Evolutionary conservation across 1,140 invertebrate genomes (phyloP).

Genomic region (Lithobius niger): DNA sequence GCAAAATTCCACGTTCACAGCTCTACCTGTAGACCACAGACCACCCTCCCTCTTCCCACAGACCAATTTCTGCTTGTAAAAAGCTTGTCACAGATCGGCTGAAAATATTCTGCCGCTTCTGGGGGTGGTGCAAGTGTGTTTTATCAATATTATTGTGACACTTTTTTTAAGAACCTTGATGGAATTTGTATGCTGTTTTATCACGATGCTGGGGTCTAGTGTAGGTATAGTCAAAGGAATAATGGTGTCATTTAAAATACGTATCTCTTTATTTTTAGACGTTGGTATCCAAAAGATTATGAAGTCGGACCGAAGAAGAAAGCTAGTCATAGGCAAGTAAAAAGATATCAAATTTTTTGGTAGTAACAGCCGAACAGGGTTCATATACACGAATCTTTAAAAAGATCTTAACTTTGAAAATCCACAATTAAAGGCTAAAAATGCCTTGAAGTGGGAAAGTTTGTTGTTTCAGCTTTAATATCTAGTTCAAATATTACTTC

Average conservation of each 20-base stretch:
- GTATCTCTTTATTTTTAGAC: constrained; percentile 25
- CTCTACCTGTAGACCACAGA: too few relatives aligned
- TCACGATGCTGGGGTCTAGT: neutral
- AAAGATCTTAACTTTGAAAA: too few relatives aligned
- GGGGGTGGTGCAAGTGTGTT: neutral
- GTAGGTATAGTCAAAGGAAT: constrained; percentile 3
- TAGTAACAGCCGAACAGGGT: too few relatives aligned
- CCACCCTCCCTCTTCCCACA: too few relatives aligned
- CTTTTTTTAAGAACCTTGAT: neutral
- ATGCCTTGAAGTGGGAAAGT: too few relatives aligned
- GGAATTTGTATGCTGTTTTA: neutral
- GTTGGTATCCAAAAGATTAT: constrained; percentile 55
- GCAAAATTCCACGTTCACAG: too few relatives aligned
- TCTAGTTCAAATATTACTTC: too few relatives aligned
- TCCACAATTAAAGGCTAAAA: too few relatives aligned
- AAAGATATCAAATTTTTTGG: too few relatives aligned
- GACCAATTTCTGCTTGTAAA: too few relatives aligned
- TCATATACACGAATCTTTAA: too few relatives aligned
- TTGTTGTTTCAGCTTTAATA: too few relatives aligned
- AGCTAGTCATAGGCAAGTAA: neutral
- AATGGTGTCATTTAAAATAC: constrained; percentile 16
- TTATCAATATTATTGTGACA: neutral
- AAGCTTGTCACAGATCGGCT: neutral
- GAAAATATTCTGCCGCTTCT: neutral
- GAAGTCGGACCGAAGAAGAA: constrained; percentile 15